Conservation (phyloP, 2,797 vertebrate genomes). For the Sciaenops ocellatus region DNA sequence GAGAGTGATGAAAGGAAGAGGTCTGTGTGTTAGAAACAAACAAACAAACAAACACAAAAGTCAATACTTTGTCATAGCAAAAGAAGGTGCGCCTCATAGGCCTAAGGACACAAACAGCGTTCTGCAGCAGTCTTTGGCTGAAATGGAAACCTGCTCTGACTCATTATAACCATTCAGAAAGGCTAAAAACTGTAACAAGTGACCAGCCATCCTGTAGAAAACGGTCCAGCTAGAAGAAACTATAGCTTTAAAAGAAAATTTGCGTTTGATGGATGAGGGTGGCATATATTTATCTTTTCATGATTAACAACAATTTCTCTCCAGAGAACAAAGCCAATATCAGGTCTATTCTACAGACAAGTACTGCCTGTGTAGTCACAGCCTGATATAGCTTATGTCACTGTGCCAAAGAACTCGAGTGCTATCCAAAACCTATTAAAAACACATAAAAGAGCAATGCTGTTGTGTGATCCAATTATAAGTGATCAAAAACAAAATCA, state of each 20-base stretch:
- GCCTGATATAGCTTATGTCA: constrained; percentile 24
- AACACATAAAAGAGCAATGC: constrained; percentile 57
- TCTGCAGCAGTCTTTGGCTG: constrained; percentile 14
- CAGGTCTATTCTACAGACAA: constrained; percentile 41
- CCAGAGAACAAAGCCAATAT: constrained; percentile 38
- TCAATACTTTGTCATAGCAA: constrained; percentile 47
- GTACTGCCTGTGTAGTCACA: constrained; percentile 29
- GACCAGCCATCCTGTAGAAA: neutral
- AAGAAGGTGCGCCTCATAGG: constrained; percentile 24
- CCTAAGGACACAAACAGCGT: constrained; percentile 32
- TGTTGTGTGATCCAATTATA: constrained; percentile 55
- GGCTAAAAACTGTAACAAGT: constrained; percentile 1
- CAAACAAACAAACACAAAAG: constrained; percentile 44
- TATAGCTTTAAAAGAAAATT: constrained; percentile 17
- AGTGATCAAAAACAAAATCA: constrained; percentile 58
- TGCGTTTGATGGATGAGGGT: constrained; percentile 9
- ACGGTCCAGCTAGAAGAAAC: neutral
- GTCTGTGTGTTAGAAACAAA: constrained; percentile 43
- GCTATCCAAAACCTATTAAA: constrained; percentile 61
- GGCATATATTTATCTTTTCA: constrained; percentile 44
- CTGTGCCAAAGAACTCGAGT: constrained; percentile 40
- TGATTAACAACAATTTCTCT: constrained; percentile 30
- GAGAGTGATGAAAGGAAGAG: constrained; percentile 41
- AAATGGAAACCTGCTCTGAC: constrained; percentile 9
- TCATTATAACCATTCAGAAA: constrained; percentile 18